phyloP scores from a whole-genome alignment of 2,797 vertebrate genomes.

The Numenius phaeopus region DNA sequence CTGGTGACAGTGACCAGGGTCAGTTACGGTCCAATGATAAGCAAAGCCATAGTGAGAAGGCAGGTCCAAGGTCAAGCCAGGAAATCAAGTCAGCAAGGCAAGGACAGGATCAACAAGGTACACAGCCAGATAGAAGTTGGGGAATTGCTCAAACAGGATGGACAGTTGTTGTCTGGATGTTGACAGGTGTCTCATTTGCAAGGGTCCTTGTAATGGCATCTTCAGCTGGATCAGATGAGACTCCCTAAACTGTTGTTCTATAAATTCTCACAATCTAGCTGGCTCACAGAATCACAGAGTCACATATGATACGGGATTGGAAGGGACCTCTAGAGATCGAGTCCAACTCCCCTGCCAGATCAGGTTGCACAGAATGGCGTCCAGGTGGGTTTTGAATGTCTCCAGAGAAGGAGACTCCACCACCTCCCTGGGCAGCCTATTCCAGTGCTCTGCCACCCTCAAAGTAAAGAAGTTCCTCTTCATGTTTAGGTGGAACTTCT shows the following conservation, averaged over 20 bases:
- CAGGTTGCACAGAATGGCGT: no score
- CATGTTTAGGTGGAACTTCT: no score
- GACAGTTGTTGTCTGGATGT: not conserved
- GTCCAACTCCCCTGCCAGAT: no score
- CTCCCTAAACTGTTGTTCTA: not conserved
- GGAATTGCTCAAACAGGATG: not conserved
- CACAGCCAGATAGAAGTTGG: not conserved
- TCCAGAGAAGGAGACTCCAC: not conserved
- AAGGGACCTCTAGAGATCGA: not conserved
- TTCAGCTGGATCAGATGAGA: not conserved
- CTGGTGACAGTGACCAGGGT: not conserved
- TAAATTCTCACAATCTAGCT: not conserved
- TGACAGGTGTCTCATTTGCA: not conserved
- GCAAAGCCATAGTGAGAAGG: not conserved
- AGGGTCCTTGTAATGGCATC: not conserved
- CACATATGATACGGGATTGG: no score
- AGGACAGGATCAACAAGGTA: not conserved
- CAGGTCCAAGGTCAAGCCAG: not conserved
- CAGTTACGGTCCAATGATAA: not conserved
- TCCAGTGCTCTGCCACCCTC: not conserved
- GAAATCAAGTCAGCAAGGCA: not conserved
- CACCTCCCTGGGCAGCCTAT: not conserved
- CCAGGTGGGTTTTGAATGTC: not conserved
- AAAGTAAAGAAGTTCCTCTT: no score
- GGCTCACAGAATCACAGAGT: not conserved